Evolutionary conservation across 2,888 invertebrate genomes (phyloP).

Genomic region (Arge pagana): DNA sequence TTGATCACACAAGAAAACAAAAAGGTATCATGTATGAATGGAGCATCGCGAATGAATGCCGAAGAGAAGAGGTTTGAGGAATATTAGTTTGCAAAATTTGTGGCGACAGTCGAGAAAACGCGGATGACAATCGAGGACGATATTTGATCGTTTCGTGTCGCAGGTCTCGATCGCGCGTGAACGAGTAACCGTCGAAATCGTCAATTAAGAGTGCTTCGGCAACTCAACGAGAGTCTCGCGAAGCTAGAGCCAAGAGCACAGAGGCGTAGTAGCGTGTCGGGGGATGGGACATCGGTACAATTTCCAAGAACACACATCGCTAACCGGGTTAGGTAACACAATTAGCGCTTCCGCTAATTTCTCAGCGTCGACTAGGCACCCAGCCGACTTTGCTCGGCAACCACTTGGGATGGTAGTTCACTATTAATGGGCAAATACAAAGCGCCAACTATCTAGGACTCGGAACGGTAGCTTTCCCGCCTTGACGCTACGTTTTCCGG

Average conservation of each 20-base stretch:
- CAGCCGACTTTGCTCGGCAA: conserved; percentile 28
- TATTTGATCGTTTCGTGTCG: too few relatives aligned
- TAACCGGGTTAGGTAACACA: conserved; percentile 54
- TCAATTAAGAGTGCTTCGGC: conserved; percentile 16
- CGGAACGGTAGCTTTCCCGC: not conserved
- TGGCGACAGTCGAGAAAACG: too few relatives aligned
- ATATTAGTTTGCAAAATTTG: too few relatives aligned
- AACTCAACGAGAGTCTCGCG: not conserved
- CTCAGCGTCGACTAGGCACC: conserved; percentile 49
- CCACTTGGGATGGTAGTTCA: conserved; percentile 46
- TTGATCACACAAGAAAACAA: too few relatives aligned
- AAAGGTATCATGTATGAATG: too few relatives aligned
- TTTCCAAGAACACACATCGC: conserved; percentile 43
- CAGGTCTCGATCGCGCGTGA: too few relatives aligned
- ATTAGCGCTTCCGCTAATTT: conserved; percentile 54
- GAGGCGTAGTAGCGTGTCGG: not conserved
- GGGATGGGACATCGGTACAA: conserved; percentile 11
- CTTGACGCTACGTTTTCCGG: conserved; percentile 14
- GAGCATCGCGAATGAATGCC: too few relatives aligned
- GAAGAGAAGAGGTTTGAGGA: too few relatives aligned
- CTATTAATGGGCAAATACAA: conserved; percentile 54
- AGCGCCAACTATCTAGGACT: conserved; percentile 42
- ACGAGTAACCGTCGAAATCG: conserved; percentile 21
- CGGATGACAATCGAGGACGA: too few relatives aligned
- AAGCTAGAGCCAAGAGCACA: not conserved